Percentiles rank a stretch among this genome's conserved stretches.
These are phyloP conservation scores for Drosophila murphyi DNA, from an alignment of 1,140 invertebrate genomes.

Conservation along the genomic window DNA sequence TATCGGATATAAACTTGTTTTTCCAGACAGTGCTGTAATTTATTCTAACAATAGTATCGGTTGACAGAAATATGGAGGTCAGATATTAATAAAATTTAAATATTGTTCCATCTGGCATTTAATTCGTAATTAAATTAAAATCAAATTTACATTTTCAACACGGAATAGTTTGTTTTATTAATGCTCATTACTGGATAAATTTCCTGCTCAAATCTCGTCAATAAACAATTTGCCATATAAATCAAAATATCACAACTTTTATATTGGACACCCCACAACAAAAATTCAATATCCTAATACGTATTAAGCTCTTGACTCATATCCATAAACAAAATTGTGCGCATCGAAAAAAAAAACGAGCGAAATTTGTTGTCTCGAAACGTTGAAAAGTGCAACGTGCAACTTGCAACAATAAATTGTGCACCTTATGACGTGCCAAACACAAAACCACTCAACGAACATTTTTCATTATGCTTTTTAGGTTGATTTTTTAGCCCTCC, in stretches of 20 bases:
- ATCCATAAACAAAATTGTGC: conserved; percentile 18
- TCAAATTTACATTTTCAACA: no score
- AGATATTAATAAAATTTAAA: neutral
- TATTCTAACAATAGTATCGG: neutral
- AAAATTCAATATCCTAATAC: conserved; percentile 3
- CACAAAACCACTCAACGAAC: conserved; percentile 48
- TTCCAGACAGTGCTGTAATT: conserved; percentile 1
- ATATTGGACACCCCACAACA: no score
- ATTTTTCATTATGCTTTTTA: conserved; percentile 52
- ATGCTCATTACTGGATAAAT: no score
- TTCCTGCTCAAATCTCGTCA: no score
- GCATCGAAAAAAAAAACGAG: neutral
- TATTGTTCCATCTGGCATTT: no score
- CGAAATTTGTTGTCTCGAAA: conserved; percentile 7
- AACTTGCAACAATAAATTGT: conserved; percentile 48
- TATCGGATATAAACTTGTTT: neutral
- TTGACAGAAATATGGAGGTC: neutral
- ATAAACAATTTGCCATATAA: neutral
- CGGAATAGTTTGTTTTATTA: no score
- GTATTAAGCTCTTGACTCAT: conserved; percentile 19
- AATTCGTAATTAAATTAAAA: no score
- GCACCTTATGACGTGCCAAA: conserved; percentile 50
- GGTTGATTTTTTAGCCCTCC: conserved; percentile 14
- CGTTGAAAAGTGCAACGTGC: conserved; percentile 29
- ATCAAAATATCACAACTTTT: neutral